These are phyloP conservation scores for Scaptodrosophila latifasciaeformis DNA, from an alignment of 2,888 invertebrate genomes.

Conservation along the genomic window DNA sequence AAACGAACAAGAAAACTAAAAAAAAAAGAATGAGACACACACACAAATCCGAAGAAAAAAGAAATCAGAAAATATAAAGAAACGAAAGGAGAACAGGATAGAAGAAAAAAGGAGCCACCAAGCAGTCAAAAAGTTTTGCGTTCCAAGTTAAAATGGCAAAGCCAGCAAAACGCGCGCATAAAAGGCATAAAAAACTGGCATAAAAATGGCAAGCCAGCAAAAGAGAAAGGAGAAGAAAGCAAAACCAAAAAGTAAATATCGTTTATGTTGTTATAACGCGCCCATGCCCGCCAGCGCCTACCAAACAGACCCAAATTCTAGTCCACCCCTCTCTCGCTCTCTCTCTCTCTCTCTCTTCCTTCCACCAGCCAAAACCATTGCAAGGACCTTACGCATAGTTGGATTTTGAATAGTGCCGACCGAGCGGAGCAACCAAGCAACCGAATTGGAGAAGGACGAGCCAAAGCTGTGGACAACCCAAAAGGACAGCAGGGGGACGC, in stretches of 20 bases:
- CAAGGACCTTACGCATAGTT: not conserved
- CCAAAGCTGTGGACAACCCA: too few species aligned
- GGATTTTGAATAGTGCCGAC: not conserved
- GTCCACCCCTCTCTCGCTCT: not conserved
- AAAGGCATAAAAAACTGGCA: conserved; percentile 53
- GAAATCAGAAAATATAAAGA: conserved; percentile 23
- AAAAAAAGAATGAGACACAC: too few species aligned
- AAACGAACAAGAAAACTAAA: conserved; percentile 10
- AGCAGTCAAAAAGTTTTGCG: conserved; percentile 55
- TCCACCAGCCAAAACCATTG: not conserved
- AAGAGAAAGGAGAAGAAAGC: conserved; percentile 6
- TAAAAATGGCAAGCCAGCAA: conserved; percentile 25
- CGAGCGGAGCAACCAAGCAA: not conserved
- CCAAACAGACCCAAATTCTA: too few species aligned
- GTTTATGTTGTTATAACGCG: conserved; percentile 70
- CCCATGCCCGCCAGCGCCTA: conserved; percentile 51
- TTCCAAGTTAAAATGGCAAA: conserved; percentile 30
- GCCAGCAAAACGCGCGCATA: conserved; percentile 47
- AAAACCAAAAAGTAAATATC: conserved; percentile 61
- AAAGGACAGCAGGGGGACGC: too few species aligned
- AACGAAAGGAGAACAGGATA: conserved; percentile 29
- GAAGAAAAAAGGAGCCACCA: conserved; percentile 31
- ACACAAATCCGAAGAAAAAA: too few species aligned
- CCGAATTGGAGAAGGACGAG: too few species aligned
- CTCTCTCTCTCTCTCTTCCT: not conserved